Evolutionary conservation across 2,113 vertebrate genomes (phyloP).

Genomic region (Ranitomeya variabilis): DNA sequence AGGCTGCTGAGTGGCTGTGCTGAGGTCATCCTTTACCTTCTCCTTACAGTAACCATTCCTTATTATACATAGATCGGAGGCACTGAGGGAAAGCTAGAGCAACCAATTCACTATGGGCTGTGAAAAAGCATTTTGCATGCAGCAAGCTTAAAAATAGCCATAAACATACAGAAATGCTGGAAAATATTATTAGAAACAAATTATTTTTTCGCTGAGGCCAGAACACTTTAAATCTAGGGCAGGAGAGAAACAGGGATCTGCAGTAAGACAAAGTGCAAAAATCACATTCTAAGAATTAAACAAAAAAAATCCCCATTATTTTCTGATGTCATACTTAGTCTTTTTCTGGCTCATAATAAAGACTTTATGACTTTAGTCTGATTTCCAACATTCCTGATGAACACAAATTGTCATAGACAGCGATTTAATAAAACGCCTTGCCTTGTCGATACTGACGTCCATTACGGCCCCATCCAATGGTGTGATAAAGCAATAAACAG

Average conservation of each 20-base stretch:
- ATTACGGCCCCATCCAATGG: neutral
- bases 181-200: neutral
- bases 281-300: neutral
- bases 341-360: neutral
- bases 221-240: neutral
- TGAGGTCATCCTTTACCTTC: slow-evolving; percentile 52
- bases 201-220: neutral
- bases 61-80: slow-evolving; percentile 6
- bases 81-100: neutral
- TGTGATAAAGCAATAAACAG: slow-evolving; percentile 25
- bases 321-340: neutral
- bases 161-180: neutral
- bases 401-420: neutral
- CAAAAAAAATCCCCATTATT: neutral
- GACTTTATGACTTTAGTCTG: neutral
- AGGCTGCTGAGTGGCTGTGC: slow-evolving; percentile 41
- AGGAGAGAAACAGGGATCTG: neutral
- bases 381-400: neutral
- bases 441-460: neutral
- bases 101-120: neutral
- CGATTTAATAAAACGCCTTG: neutral
- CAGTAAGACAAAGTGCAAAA: neutral
- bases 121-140: neutral
- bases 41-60: slow-evolving; percentile 34
- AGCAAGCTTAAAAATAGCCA: neutral